These are phyloP conservation scores for Scalopus aquaticus DNA, from an alignment of 2,113 vertebrate species.

Conservation along the genomic window DNA sequence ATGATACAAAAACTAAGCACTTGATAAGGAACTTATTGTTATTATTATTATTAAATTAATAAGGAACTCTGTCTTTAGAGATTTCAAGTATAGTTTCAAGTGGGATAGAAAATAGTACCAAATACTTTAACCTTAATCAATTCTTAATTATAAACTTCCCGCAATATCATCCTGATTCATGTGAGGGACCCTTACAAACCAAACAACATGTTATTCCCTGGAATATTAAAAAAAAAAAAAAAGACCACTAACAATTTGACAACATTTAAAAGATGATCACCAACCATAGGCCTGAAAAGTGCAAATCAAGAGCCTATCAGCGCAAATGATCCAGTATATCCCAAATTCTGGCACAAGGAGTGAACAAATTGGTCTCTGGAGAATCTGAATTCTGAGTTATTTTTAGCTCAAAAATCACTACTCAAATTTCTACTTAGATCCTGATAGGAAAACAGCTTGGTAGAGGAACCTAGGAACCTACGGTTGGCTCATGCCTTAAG, in stretches of 20 bases:
- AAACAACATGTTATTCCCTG: not conserved
- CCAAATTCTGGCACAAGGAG: not conserved
- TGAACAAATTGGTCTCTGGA: not conserved
- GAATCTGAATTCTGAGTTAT: constrained; percentile 25
- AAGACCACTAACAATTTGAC: not conserved
- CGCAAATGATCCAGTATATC: not conserved
- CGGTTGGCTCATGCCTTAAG: not conserved
- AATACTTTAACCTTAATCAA: not conserved
- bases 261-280: constrained; percentile 20
- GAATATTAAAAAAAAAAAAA: not conserved
- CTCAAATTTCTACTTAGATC: not conserved
- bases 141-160: not conserved
- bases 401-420: constrained; percentile 50
- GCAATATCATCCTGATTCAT: not conserved
- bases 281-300: not conserved
- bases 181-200: not conserved
- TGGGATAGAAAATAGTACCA: not conserved
- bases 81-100: not conserved
- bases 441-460: not conserved
- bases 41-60: too few relatives aligned
- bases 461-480: not conserved
- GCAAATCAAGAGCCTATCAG: not conserved
- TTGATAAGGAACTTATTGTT: too few relatives aligned
- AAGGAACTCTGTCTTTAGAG: not conserved
- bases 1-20: not conserved